Percentiles rank a stretch among this genome's conserved stretches.
These are phyloP conservation scores for Hyles vespertilio DNA, from an alignment of 1,140 invertebrate species.

Conservation along the genomic window DNA sequence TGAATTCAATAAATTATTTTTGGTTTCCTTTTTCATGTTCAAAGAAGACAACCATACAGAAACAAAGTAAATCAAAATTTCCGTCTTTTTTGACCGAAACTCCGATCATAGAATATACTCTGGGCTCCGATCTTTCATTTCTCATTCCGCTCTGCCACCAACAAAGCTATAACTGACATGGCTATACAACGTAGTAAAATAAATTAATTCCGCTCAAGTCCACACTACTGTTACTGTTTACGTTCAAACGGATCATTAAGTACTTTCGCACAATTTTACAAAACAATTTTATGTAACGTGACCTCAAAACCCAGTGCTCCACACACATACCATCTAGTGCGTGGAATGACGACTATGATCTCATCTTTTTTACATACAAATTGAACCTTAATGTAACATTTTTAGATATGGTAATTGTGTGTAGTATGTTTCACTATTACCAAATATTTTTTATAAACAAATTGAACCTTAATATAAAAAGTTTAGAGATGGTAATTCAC, in stretches of 20 bases:
- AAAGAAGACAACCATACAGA: no score
- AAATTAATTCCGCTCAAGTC: no score
- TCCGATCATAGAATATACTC: no score
- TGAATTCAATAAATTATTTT: no score
- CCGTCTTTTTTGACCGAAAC: no score
- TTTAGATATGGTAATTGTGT: conserved; percentile 24
- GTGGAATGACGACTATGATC: conserved; percentile 49
- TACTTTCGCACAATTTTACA: conserved; percentile 1
- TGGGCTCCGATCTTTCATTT: no score
- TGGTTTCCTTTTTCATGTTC: no score
- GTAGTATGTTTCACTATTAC: conserved; percentile 16
- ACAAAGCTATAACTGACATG: no score
- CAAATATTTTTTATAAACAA: conserved; percentile 8
- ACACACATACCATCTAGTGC: conserved; percentile 51
- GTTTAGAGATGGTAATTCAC: conserved; percentile 22
- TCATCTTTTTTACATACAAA: conserved; percentile 3
- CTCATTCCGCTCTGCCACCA: no score
- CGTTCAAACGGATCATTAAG: neutral
- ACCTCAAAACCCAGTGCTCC: conserved; percentile 24
- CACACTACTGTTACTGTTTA: neutral
- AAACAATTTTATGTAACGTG: conserved; percentile 26
- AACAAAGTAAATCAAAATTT: no score
- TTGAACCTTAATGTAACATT: conserved; percentile 10
- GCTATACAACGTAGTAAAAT: no score
- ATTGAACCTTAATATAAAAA: conserved; percentile 11